A percentile compares a stretch with the other conserved stretches of the same genome.
Evolutionary conservation across 2,113 vertebrate species (phyloP).

Genomic region (Mionectes macconnelli): DNA sequence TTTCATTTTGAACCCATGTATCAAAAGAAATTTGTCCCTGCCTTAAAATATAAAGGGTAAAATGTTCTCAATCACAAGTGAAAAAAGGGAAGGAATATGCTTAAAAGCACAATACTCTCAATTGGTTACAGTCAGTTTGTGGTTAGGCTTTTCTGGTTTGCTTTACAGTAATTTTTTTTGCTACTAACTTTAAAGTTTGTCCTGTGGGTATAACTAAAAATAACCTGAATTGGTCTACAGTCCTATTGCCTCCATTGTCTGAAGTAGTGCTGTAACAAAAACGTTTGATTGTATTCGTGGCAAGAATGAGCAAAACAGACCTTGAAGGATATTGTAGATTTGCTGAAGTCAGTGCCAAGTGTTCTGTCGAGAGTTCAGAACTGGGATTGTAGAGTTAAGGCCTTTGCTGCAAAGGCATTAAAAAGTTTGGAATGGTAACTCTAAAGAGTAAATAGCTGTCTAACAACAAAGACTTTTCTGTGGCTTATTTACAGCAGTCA

Average conservation of each 20-base stretch:
- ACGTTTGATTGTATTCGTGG: background rate
- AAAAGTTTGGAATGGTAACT: background rate
- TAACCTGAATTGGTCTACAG: background rate
- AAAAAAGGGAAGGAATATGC: background rate
- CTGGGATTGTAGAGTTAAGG: background rate
- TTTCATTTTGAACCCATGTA: background rate
- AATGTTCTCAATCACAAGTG: background rate
- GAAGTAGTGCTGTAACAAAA: background rate
- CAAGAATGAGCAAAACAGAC: background rate
- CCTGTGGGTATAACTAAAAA: background rate
- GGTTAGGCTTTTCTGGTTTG: background rate
- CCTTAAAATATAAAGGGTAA: background rate
- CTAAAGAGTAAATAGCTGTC: background rate
- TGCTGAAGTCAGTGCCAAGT: rapidly evolving
- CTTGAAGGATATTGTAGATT: background rate
- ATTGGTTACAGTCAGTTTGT: background rate
- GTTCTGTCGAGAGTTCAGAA: background rate
- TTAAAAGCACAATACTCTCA: background rate
- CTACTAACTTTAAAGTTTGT: background rate
- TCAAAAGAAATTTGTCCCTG: background rate
- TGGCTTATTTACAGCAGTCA: conserved; percentile 73
- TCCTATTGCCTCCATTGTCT: background rate
- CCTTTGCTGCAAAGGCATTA: background rate
- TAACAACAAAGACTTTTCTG: conserved; percentile 48
- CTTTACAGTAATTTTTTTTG: background rate